Evolutionary conservation across 2,797 vertebrate species (phyloP), one percentile per base, ranked within the genome.

Genomic region (Enteromius argenteus): DNA sequence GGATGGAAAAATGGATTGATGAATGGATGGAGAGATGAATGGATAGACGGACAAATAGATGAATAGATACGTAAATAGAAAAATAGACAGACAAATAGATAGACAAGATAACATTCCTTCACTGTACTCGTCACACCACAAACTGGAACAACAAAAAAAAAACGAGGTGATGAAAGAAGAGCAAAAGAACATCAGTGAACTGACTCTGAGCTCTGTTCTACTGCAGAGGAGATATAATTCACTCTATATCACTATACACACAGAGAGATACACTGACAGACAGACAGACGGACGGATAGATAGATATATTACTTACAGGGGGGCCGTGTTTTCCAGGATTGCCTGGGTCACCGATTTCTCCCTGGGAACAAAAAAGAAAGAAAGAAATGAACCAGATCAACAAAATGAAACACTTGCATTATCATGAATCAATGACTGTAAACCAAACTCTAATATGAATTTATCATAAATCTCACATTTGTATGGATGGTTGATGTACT

Each of bases 331-430:
- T 98, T 89, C 98, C 98, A 89, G 94, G 81, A 78, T 93, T 96
- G 93, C 98, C 98, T 89, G 93, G 88, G 87, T 98, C 96, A 77
- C 98, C 98, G 79, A 93, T 92, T 93, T 99, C 98, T 90, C 98
- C 98, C 98, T 99, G 92, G 87, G 92, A 93, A 92, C 84, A 92
- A 83, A 92, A 80, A 60, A 44, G 60, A 80, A 46, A 79, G 2
- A 80, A 21, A 56, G 30, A 80, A 73, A 35, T 42, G 84, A 64
- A 51, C 1, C 19, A 64, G 58, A 64, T 30, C 4, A 10, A 27
- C 6, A 1, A 30, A 27, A 51, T 2, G 1, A 73, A 51, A 23
- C 49, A 68, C 39, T 32, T 67, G 5, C 14, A 68, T 35, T 17
- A 73, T 44, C 14, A 66, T 35, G 0, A 30, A 10, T 7, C 8